phyloP scores from a whole-genome alignment of 2,888 invertebrate genomes.

The Ischnura elegans region DNA sequence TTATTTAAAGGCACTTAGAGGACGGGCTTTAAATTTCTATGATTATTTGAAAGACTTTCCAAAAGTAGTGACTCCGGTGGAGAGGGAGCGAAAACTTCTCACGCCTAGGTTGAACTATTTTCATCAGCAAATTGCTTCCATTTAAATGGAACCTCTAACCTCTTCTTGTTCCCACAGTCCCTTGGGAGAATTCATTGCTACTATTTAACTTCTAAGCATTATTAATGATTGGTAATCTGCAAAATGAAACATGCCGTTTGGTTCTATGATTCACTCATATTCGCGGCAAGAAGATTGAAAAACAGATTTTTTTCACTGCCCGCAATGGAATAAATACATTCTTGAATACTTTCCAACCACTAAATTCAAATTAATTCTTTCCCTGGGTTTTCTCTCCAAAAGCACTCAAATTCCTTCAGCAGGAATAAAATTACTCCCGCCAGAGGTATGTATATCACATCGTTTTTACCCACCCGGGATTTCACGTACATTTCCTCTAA shows the following conservation, averaged over 20 bases:
- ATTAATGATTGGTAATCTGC: too few relatives aligned
- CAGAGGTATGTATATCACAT: not conserved
- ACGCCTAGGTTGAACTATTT: too few relatives aligned
- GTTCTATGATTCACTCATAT: not conserved
- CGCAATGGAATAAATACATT: not conserved
- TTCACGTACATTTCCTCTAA: not conserved
- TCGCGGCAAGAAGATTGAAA: not conserved
- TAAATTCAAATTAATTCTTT: not conserved
- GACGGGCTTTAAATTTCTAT: too few relatives aligned
- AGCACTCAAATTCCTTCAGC: not conserved
- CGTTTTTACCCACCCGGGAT: not conserved
- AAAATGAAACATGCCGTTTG: not conserved
- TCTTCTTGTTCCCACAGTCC: too few relatives aligned
- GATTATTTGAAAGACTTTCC: too few relatives aligned
- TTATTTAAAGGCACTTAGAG: too few relatives aligned
- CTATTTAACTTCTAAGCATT: too few relatives aligned
- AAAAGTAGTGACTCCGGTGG: too few relatives aligned
- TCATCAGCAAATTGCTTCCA: too few relatives aligned
- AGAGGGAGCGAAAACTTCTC: too few relatives aligned
- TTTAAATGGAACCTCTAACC: too few relatives aligned
- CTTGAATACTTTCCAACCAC: not conserved
- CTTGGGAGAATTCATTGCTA: too few relatives aligned
- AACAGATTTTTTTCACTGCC: not conserved
- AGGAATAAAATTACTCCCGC: not conserved
- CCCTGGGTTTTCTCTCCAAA: not conserved